Percentiles rank a stretch among this genome's conserved stretches.
Conservation (phyloP, 2,888 invertebrate genomes). For the Eremobia ochroleuca region DNA sequence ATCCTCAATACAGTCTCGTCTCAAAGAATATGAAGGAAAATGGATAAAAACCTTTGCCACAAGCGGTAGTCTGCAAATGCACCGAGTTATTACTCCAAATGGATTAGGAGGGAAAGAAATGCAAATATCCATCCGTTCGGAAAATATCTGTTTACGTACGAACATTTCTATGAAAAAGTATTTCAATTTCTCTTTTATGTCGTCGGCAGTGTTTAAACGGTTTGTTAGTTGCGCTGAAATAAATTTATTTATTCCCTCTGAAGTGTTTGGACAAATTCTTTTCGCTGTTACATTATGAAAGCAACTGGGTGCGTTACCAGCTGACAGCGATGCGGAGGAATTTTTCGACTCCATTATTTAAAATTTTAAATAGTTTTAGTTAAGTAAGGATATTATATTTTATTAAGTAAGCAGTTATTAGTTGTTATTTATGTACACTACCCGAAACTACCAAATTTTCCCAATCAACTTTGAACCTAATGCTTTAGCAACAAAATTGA, state of each 20-base stretch:
- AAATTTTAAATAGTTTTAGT: no score
- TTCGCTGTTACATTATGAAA: neutral
- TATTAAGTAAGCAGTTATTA: no score
- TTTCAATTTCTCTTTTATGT: slow-evolving; percentile 41
- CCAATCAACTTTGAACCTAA: no score
- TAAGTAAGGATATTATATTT: no score
- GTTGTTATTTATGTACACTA: no score
- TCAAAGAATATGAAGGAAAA: slow-evolving; percentile 29
- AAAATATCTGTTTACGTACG: slow-evolving; percentile 51
- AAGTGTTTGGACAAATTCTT: neutral
- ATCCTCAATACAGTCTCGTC: slow-evolving; percentile 5
- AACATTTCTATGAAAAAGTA: slow-evolving; percentile 19
- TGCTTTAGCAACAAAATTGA: no score
- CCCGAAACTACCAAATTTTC: no score
- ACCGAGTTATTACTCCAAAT: slow-evolving; percentile 46
- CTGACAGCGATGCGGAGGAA: no score
- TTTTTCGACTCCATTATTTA: no score
- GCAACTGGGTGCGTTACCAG: neutral
- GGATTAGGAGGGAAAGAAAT: slow-evolving; percentile 36
- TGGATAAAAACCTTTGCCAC: slow-evolving; percentile 16
- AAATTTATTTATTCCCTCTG: slow-evolving; percentile 14
- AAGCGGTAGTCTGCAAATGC: slow-evolving; percentile 36
- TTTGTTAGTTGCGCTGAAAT: slow-evolving; percentile 12
- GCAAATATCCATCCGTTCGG: slow-evolving; percentile 36
- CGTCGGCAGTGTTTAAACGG: slow-evolving; percentile 21